Evolutionary conservation across 2,888 invertebrate species (phyloP), one percentile per base, ranked within the genome.

Genomic region (Caenorhabditis zanzibari): DNA sequence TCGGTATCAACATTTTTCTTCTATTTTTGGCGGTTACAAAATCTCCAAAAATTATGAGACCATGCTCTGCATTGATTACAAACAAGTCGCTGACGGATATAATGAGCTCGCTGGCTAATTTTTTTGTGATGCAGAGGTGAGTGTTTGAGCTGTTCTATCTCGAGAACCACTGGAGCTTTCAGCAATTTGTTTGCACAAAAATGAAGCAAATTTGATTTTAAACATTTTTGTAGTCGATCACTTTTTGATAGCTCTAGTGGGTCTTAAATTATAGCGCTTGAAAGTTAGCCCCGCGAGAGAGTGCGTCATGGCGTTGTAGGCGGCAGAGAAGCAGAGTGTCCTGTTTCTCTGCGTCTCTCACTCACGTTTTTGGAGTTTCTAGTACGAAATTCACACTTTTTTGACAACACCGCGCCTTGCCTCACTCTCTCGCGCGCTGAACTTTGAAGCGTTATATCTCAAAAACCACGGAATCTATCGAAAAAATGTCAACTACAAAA

Each of bases 1-100:
- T 80, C 0, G 64, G 49, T 1, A 73, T 80, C 58, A 80, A 80
- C 32, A 28, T 80, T 1, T 73, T 80, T 14, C 35, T 80, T 10
- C 49, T 80, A 19, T 80, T 59, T 19, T 41, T 80, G 56, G 80
- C 80, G 5, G 16, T 80, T 6, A 73, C 72, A 4, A 80, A 80
- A 26, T 66, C 72, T 2, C 73, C 80, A 28, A 80, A 80, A 38
- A 80, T 80, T 9, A 80, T 80, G 80, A 47, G 80, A 10, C 80
- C 80, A 9, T 80, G 80, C 16, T 80, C 80, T 2, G 80, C 80
- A 1, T n/a, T 80, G n/a, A 80, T 80, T 22, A 66, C 80, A 2
- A 80, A 80, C 32, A 80, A 80, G 73, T 64, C 80, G 1, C n/a
- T 80, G 22, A 80, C 80, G 7, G 80, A 80, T 66, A 80, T 80